These are phyloP conservation scores for Malacoraja senta DNA, from an alignment of 2,797 vertebrate genomes.

Conservation along the genomic window DNA sequence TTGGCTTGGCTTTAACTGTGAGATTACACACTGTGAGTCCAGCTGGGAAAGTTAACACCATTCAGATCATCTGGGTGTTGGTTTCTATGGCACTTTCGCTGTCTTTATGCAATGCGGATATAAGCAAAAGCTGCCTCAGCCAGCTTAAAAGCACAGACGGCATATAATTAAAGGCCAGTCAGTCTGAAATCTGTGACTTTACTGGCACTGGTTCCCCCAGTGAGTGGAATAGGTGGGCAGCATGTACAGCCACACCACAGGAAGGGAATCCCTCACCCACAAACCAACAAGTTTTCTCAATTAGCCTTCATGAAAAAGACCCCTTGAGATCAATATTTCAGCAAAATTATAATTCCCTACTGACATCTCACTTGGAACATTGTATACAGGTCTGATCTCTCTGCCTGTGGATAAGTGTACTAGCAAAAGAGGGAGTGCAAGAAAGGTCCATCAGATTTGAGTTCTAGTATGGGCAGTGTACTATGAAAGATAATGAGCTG, in stretches of 20 bases:
- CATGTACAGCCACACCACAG: background rate
- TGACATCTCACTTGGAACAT: no score
- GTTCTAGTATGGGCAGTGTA: no score
- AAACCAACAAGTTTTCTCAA: no score
- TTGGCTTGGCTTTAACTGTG: background rate
- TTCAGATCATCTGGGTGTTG: background rate
- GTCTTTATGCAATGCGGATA: background rate
- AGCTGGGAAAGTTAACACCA: slow-evolving; percentile 12
- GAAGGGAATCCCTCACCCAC: no score
- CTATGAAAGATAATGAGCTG: no score
- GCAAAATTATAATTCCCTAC: no score
- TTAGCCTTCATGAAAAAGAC: no score
- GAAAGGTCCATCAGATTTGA: no score
- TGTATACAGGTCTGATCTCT: no score
- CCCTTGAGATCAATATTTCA: no score
- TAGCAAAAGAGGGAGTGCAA: no score
- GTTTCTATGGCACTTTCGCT: background rate
- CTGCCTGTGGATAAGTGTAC: no score
- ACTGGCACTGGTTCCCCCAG: background rate
- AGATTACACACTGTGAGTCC: background rate
- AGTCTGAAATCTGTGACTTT: background rate
- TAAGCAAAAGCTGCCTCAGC: background rate
- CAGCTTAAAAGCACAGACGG: background rate
- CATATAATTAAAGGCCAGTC: background rate
- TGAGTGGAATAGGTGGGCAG: background rate